phyloP scores from a whole-genome alignment of 1,140 invertebrate species.

The Cydia strobilella region DNA sequence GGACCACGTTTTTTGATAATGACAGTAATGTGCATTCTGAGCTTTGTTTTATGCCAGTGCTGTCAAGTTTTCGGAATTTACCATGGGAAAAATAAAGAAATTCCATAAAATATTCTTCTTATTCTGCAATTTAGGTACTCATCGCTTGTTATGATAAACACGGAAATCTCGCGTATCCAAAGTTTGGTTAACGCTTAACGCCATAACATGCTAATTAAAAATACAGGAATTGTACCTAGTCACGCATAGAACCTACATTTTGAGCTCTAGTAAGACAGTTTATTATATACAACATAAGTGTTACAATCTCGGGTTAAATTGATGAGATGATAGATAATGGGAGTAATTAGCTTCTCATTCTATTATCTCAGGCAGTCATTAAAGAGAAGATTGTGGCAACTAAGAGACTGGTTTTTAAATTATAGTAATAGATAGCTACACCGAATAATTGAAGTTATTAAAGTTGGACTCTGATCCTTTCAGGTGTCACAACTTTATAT shows the following conservation, averaged over 20 bases:
- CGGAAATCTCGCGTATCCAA: neutral
- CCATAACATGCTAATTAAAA: neutral
- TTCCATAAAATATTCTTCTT: no score
- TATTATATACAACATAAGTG: constrained; percentile 20
- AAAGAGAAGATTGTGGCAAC: constrained; percentile 1
- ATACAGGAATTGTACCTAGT: neutral
- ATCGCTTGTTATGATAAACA: no score
- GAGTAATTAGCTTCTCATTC: constrained; percentile 9
- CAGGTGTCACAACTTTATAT: neutral
- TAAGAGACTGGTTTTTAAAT: neutral
- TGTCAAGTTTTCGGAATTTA: neutral
- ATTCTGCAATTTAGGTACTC: no score
- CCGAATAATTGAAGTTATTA: neutral
- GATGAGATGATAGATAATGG: constrained; percentile 18
- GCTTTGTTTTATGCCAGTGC: neutral
- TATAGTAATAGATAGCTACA: neutral
- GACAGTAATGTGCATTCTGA: neutral
- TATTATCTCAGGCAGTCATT: constrained; percentile 22
- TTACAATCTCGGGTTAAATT: constrained; percentile 25
- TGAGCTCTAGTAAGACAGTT: constrained; percentile 18
- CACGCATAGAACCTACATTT: constrained; percentile 5
- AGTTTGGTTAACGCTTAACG: neutral
- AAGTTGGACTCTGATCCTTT: constrained; percentile 20
- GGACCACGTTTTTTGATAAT: constrained; percentile 25
- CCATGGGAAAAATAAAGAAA: no score